These are phyloP conservation scores for Dicentrarchus labrax DNA, from an alignment of 2,113 vertebrate species.

Conservation along the genomic window DNA sequence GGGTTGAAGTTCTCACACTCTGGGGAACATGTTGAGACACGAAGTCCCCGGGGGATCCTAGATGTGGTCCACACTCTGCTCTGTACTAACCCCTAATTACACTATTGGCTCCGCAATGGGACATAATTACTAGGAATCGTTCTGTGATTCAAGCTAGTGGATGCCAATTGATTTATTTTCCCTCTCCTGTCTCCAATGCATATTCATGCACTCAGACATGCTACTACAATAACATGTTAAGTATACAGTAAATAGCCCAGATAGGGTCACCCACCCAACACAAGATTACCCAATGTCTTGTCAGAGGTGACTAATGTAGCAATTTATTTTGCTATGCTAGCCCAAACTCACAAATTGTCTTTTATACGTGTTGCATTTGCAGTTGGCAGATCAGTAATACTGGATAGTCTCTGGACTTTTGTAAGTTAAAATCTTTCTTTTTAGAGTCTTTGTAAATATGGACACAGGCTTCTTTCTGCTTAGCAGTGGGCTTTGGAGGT, in stretches of 20 bases:
- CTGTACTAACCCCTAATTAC: constrained; percentile 83
- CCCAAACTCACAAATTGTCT: not conserved
- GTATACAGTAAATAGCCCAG: constrained; percentile 5
- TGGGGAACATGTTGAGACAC: constrained; percentile 76
- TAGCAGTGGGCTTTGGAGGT: constrained; percentile 18
- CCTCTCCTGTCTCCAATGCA: constrained; percentile 31
- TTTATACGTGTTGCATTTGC: not conserved
- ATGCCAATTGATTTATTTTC: constrained; percentile 77
- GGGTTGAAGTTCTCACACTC: constrained; percentile 83
- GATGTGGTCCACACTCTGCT: constrained; percentile 80
- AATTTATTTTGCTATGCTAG: not conserved
- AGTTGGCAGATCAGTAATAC: constrained; percentile 15
- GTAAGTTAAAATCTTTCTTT: constrained; percentile 14
- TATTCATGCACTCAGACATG: constrained; percentile 34
- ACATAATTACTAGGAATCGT: constrained; percentile 79
- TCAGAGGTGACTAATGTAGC: not conserved
- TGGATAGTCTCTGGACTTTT: not conserved
- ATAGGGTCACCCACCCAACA: constrained; percentile 3
- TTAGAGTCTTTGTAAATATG: constrained; percentile 21
- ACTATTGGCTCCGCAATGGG: constrained; percentile 77
- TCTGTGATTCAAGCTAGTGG: constrained; percentile 65
- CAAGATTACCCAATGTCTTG: constrained; percentile 3
- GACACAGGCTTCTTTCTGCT: constrained; percentile 33
- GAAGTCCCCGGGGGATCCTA: constrained; percentile 79
- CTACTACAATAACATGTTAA: constrained; percentile 17